phyloP scores from a whole-genome alignment of 2,113 vertebrate species.

The Synodontis membranacea region DNA sequence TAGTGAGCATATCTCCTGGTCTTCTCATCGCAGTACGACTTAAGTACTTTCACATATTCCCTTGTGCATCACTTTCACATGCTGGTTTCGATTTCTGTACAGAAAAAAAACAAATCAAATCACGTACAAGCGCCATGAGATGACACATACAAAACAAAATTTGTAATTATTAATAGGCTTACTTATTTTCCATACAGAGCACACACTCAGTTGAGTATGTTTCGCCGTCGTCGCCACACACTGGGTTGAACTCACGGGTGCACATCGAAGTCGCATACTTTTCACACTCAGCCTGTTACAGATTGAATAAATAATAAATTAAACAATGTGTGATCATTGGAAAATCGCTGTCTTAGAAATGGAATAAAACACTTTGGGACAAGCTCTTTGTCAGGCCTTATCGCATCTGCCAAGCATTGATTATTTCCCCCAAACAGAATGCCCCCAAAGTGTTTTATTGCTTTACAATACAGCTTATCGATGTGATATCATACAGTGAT shows the following conservation, averaged over 20 bases:
- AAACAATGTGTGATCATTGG: not conserved
- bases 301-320: not conserved
- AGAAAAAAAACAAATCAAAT: not conserved
- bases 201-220: constrained; percentile 39
- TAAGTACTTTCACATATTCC: not conserved
- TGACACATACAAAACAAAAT: too few species aligned
- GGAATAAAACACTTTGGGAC: not conserved
- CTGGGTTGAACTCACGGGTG: constrained; percentile 38
- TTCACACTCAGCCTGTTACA: constrained; percentile 29
- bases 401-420: not conserved
- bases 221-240: constrained; percentile 35
- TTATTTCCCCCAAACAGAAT: not conserved
- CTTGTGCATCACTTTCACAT: constrained; percentile 32
- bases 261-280: not conserved
- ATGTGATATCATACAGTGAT: not conserved
- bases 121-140: not conserved
- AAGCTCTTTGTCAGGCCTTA: not conserved
- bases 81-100: not conserved
- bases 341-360: not conserved
- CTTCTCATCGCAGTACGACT: not conserved
- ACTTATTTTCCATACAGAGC: constrained; percentile 37
- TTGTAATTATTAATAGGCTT: not conserved
- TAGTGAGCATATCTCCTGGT: not conserved
- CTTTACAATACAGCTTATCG: not conserved
- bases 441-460: not conserved